phyloP scores from a whole-genome alignment of 2,888 invertebrate species.

The Thumatha senex region DNA sequence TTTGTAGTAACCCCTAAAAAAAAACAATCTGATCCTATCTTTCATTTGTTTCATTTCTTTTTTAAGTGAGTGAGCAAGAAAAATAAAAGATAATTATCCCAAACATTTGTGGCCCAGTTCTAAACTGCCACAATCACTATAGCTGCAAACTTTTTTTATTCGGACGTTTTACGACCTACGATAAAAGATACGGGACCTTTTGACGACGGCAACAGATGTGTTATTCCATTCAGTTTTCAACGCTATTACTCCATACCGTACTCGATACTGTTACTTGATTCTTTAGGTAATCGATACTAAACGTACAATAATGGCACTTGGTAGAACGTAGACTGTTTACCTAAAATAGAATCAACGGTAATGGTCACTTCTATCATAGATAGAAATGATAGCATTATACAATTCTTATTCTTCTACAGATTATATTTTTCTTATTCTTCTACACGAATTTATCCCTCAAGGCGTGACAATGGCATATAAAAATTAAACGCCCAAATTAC shows the following conservation, averaged over 20 bases:
- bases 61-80: not conserved
- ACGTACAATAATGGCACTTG: too few species aligned
- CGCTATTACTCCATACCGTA: constrained; percentile 8
- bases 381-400: too few species aligned
- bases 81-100: constrained; percentile 5
- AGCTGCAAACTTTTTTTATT: constrained; percentile 20
- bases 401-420: too few species aligned
- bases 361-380: too few species aligned
- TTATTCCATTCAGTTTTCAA: constrained; percentile 20
- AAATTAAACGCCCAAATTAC: too few species aligned
- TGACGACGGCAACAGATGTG: constrained; percentile 30
- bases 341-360: too few species aligned
- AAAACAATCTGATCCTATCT: not conserved
- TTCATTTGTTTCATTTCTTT: not conserved
- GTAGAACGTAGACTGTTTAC: not conserved
- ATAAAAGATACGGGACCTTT: constrained; percentile 31
- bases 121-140: constrained; percentile 21
- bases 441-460: too few species aligned
- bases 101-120: constrained; percentile 1
- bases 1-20: not conserved
- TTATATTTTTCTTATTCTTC: too few species aligned
- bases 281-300: not conserved
- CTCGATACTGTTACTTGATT: constrained; percentile 6
- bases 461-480: too few species aligned
- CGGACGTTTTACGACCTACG: constrained; percentile 26